Evolutionary conservation across 2,797 vertebrate genomes (phyloP).

Genomic region (Lithobates pipiens): DNA sequence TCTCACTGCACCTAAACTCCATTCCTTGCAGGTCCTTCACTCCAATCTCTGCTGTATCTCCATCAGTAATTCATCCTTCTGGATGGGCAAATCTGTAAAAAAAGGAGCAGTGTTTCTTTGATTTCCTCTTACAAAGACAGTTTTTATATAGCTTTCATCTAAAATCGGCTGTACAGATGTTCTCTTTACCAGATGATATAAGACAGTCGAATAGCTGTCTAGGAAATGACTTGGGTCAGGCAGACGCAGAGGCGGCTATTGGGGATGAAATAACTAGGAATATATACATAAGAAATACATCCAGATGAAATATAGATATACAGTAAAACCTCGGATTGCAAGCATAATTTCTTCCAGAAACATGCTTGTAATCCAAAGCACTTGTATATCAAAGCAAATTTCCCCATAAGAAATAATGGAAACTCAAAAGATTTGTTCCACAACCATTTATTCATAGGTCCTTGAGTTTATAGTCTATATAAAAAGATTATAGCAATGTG

Average conservation of each 20-base stretch:
- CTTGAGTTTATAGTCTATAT: too few relatives aligned
- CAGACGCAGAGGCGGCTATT: not conserved
- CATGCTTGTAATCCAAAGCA: too few relatives aligned
- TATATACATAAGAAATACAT: not conserved
- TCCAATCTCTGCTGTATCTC: conserved; percentile 22
- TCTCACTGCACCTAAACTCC: conserved; percentile 44
- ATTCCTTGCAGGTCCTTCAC: conserved; percentile 48
- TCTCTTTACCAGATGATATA: conserved; percentile 6
- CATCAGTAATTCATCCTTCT: conserved; percentile 7
- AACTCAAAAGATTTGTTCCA: too few relatives aligned
- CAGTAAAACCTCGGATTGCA: too few relatives aligned
- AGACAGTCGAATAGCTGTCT: not conserved
- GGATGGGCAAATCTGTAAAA: conserved; percentile 19
- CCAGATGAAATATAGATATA: too few relatives aligned
- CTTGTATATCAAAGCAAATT: too few relatives aligned
- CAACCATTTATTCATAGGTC: too few relatives aligned
- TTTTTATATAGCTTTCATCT: conserved; percentile 11
- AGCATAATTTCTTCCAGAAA: too few relatives aligned
- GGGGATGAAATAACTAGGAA: not conserved
- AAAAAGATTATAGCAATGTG: too few relatives aligned
- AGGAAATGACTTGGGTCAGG: conserved; percentile 2
- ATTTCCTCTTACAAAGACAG: conserved; percentile 32
- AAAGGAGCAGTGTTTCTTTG: conserved; percentile 36
- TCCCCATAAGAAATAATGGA: too few relatives aligned
- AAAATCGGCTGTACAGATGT: not conserved